Base-by-base conservation (phyloP, 2,797 vertebrate species). In the Tangara arthus region DNA sequence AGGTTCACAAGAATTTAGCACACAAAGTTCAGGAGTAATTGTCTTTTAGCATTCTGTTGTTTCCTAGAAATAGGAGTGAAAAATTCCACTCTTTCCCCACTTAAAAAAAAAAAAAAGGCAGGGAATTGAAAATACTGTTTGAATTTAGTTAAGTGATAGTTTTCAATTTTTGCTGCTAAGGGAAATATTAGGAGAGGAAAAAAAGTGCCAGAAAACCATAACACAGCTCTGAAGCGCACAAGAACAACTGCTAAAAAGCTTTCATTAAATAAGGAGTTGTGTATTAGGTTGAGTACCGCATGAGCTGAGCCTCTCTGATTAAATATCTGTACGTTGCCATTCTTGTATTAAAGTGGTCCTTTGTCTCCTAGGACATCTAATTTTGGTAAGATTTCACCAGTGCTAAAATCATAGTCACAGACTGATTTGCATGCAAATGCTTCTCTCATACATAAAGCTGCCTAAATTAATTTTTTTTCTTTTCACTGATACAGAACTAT, bases 91-190 rank as follows among this genome's bases (percentile, higher is more conserved):
- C 12, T 10, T 77, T 69, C 15, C 4, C 6, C 9, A 4, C 13
- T 56, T 47, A 0, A 39, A 53, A 46, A 34, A 7, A 20, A 20
- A 50, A 37, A 44, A 4, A 6, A 5, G 1, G 1, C 6, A 7
- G 10, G 2, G 11, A 18, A 15, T 32, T 41, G 27, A n/a, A 93
- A 59, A 72, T 85, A 42, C 21, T 37, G 4, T 41, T 85, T 83
- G 34, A 79, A 89, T 52, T 64, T 4, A 61, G 10, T 39, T 26
- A 76, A 87, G 15, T 50, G 27, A 19, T 21, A 28, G 20, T 34
- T 88, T 65, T 41, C 32, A 44, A 3, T 42, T 87, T 84, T 82
- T 60, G 8, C 22, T 80, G 5, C 12, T 46, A 42, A 30, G 23
- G 52, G 27, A 61, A 61, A 15, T 4, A 28, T 27, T 17, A n/a